phyloP scores from a whole-genome alignment of 37 sponge, comb jelly and placozoan species.

The Hormiphora californensis region DNA sequence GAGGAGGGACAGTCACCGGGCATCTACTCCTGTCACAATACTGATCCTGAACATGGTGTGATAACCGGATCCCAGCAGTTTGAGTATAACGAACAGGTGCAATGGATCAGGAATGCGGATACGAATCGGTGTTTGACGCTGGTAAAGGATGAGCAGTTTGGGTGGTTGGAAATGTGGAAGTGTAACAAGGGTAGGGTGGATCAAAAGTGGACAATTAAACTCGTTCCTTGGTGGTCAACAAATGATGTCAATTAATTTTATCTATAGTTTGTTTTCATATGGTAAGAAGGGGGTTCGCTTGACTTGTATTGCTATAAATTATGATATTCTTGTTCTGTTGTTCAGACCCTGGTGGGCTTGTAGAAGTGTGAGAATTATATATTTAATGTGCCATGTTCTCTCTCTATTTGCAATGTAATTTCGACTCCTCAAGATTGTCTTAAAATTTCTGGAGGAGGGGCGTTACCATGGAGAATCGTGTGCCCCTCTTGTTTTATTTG shows the following conservation, averaged over 20 bases:
- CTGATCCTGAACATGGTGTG: neutral
- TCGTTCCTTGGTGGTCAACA: conserved; percentile 20
- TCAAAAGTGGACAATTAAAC: conserved; percentile 10
- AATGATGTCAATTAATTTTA: no score
- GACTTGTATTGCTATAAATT: neutral
- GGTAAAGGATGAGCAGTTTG: neutral
- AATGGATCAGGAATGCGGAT: neutral
- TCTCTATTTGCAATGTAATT: no score
- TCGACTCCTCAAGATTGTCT: no score
- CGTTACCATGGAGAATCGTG: no score
- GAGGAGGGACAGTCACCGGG: neutral
- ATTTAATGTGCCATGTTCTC: no score
- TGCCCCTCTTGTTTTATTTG: no score
- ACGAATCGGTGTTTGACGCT: neutral
- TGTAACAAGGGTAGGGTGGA: neutral
- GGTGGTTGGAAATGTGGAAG: neutral
- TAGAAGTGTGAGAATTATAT: no score
- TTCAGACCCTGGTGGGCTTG: no score
- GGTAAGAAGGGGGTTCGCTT: neutral
- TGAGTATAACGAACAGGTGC: neutral
- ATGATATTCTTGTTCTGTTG: no score
- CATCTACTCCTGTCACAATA: neutral
- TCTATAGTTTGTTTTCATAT: no score
- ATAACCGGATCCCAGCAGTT: neutral
- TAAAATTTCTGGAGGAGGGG: no score